Conservation (phyloP, 2,888 invertebrate genomes). For the Malthinus seriepunctatus region DNA sequence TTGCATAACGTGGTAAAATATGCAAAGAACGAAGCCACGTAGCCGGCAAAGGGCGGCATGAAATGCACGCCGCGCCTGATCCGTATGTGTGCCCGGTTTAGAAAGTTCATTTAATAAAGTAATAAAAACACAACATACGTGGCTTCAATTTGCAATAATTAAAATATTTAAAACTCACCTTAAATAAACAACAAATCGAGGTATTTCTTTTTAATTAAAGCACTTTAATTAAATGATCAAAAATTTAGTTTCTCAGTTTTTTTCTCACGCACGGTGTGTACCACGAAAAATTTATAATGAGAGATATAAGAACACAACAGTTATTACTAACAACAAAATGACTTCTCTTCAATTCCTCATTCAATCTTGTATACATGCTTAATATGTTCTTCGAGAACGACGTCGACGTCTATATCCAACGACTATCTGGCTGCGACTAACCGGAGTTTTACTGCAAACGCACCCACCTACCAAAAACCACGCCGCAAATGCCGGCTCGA, state of each 20-base stretch:
- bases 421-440: slow-evolving; percentile 48
- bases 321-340: slow-evolving; percentile 50
- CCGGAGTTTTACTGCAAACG: slow-evolving; percentile 25
- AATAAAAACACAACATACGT: slow-evolving; percentile 21
- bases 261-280: slow-evolving; percentile 55
- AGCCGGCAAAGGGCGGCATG: slow-evolving; percentile 38
- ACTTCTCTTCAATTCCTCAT: slow-evolving; percentile 52
- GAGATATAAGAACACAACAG: slow-evolving; percentile 44
- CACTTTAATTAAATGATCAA: slow-evolving; percentile 35
- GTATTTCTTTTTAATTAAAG: slow-evolving; percentile 45
- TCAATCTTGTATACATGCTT: slow-evolving; percentile 56
- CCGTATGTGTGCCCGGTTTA: slow-evolving; percentile 23
- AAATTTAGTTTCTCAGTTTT: slow-evolving; percentile 46
- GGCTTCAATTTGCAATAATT: slow-evolving; percentile 26
- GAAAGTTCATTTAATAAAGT: slow-evolving; percentile 21
- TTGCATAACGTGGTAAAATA: background rate
- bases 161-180: slow-evolving; percentile 41
- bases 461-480: slow-evolving; percentile 25
- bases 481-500: slow-evolving; percentile 34
- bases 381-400: slow-evolving; percentile 37
- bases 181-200: slow-evolving; percentile 42
- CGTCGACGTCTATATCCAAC: slow-evolving; percentile 45
- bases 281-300: slow-evolving; percentile 50
- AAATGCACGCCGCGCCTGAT: slow-evolving; percentile 35
- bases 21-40: slow-evolving; percentile 34